phyloP scores from a whole-genome alignment of 2,113 vertebrate species.

The Tinamus guttatus region DNA sequence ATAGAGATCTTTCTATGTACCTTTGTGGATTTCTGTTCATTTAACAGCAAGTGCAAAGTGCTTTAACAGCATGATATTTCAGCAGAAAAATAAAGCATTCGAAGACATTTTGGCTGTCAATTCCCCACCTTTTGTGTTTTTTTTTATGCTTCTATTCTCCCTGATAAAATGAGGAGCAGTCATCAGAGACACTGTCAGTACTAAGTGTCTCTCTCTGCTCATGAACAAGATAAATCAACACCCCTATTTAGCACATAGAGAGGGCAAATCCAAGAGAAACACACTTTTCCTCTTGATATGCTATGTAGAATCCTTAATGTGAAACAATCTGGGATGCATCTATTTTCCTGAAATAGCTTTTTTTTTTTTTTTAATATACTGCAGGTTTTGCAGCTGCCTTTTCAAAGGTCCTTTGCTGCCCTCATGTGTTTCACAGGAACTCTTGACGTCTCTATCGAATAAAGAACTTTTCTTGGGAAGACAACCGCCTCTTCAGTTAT shows the following conservation, averaged over 20 bases:
- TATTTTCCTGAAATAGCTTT: background rate
- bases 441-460: background rate
- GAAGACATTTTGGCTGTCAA: background rate
- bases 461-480: background rate
- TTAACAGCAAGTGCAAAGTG: background rate
- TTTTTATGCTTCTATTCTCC: background rate
- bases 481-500: background rate
- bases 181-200: background rate
- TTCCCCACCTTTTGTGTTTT: background rate
- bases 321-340: background rate
- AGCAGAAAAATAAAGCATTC: background rate
- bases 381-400: background rate
- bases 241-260: background rate
- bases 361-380: background rate
- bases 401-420: slow-evolving; percentile 63
- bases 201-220: background rate
- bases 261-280: background rate
- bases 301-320: background rate
- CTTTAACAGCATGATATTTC: background rate
- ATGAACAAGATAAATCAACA: background rate
- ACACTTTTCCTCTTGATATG: background rate
- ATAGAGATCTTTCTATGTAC: background rate
- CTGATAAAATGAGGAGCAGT: background rate
- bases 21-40: background rate
- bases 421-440: background rate